These are phyloP conservation scores for Brachionus koreanus DNA, from an alignment of 1,140 invertebrate species.

Conservation along the genomic window DNA sequence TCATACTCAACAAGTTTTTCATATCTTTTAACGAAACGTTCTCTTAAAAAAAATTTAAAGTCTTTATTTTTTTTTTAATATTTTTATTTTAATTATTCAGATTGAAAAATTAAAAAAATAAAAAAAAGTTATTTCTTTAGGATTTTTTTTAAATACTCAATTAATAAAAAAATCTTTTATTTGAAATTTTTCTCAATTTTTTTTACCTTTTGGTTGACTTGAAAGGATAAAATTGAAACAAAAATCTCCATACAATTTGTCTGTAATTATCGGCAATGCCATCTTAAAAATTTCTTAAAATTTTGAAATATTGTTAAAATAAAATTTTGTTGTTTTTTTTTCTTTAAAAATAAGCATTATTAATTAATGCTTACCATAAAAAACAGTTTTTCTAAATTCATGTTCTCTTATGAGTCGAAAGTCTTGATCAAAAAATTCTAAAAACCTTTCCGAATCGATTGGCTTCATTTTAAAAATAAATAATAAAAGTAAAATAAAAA, in stretches of 20 bases:
- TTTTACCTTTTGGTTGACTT: not conserved
- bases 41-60: slow-evolving; percentile 1
- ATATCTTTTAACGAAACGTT: slow-evolving; percentile 23
- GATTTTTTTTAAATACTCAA: no score
- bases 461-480: not conserved
- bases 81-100: no score
- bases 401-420: slow-evolving; percentile 34
- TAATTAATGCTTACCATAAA: not conserved
- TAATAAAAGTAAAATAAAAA: not conserved
- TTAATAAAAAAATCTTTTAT: no score
- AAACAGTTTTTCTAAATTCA: slow-evolving; percentile 22
- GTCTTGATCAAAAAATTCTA: not conserved
- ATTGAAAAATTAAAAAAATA: no score
- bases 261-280: not conserved
- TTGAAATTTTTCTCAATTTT: no score
- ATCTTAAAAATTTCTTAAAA: slow-evolving; percentile 12
- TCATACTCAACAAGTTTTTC: slow-evolving; percentile 21
- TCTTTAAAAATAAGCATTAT: not conserved
- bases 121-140: no score
- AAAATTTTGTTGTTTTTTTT: not conserved
- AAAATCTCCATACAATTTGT: slow-evolving; percentile 23
- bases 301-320: not conserved
- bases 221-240: slow-evolving; percentile 32
- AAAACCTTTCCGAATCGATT: slow-evolving; percentile 20
- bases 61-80: no score